Base-by-base conservation (phyloP, 2,113 vertebrate species). In the Atrichornis clamosus region DNA sequence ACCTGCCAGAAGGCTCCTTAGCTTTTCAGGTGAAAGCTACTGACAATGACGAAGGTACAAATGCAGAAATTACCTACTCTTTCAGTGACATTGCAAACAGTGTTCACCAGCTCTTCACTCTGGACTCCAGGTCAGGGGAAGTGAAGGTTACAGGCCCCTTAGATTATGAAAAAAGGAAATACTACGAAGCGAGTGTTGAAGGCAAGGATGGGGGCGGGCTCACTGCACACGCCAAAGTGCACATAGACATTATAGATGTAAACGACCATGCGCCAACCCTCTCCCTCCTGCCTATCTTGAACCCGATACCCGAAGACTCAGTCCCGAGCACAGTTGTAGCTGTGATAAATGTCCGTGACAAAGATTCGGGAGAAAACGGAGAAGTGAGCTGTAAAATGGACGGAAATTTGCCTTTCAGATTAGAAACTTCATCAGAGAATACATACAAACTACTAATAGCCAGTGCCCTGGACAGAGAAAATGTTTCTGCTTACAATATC, bases 141-240 rank as follows among this genome's bases (percentile, higher is more conserved):
- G 98, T 99, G 12, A 97, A 52, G 13, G 65, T 98, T 4, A 95
- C 56, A 37, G 97, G 94, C 7, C 21, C 35, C 1, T 73, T 99
- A 42, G 98, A 99, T 93, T 99, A 98, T 14, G 98, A 99, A 97
- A 97, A 97, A 73, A 27, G 19, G 4, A 99, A 96, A 76, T 93
- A 96, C 26, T 98, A 98, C 11, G 98, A 98, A 75, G 78, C 97
- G 1, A 96, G 39, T 37, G 70, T 99, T 21, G 97, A 98, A 87
- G 98, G 98, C 5, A 98, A 95, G 64, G 99, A 99, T 19, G 97
- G 97, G 8, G 98, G 98, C 0, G 98, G 98, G 0, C 47, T 98
- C n/a, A 58, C 88, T 9, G 96, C 98, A 0, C 97, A 98, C 2
- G 96, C 97, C 58, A 98, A 99, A 82, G 96, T 99, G 12, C 63